Evolutionary conservation across 2,888 invertebrate genomes (phyloP).

Genomic region (Notocelia uddmanniana): DNA sequence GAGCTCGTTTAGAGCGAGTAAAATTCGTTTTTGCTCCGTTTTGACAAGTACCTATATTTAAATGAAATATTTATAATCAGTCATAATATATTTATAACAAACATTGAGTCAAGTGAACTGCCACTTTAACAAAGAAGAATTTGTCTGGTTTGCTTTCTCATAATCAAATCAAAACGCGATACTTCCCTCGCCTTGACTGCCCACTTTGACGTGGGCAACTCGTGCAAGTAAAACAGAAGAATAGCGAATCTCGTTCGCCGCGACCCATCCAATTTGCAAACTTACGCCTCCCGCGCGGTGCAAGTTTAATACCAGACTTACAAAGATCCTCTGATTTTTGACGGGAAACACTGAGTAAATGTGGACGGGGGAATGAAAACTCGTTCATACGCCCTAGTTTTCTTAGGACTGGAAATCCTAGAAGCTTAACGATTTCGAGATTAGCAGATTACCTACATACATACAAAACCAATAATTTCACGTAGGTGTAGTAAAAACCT

Average conservation of each 20-base stretch:
- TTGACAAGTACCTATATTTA: background rate
- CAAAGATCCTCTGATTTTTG: slow-evolving; percentile 31
- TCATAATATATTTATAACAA: background rate
- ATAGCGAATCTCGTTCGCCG: slow-evolving; percentile 31
- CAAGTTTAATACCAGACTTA: slow-evolving; percentile 30
- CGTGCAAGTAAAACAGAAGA: slow-evolving; percentile 47
- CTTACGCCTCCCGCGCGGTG: slow-evolving; percentile 47
- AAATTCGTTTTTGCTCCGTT: too few species aligned
- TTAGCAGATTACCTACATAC: background rate
- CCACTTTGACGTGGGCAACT: slow-evolving; percentile 15
- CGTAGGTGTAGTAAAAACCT: background rate
- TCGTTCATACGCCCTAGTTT: background rate
- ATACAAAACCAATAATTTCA: background rate
- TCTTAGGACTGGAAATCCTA: background rate
- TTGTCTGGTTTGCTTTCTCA: background rate
- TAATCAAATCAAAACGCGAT: slow-evolving; percentile 10
- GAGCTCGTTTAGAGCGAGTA: too few species aligned
- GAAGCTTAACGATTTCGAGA: background rate
- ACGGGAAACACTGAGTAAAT: slow-evolving; percentile 3
- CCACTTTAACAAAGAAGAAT: background rate
- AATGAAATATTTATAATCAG: background rate
- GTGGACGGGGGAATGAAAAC: slow-evolving; percentile 13
- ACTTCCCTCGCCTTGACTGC: slow-evolving; percentile 1
- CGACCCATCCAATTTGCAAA: slow-evolving; percentile 56
- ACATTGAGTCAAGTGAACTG: background rate